Conservation (phyloP, 2,797 vertebrate genomes). For the Australoheros facetus region DNA sequence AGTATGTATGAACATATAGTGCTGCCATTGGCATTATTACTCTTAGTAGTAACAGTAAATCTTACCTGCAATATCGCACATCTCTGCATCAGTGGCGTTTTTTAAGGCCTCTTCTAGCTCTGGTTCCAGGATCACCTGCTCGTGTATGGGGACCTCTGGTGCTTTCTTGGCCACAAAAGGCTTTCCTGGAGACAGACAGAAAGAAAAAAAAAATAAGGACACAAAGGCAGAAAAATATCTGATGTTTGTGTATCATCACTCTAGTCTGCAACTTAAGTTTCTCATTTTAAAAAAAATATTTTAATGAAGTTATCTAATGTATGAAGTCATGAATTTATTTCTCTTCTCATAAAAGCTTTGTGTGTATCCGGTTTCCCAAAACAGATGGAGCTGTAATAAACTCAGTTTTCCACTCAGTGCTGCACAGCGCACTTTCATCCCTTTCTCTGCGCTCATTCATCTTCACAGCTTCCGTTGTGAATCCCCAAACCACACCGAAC, state of each 20-base stretch:
- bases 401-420: slow-evolving; percentile 11
- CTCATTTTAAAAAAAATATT: fast-evolving
- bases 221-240: background rate
- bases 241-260: background rate
- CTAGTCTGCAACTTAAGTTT: no score
- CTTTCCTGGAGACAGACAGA: slow-evolving; percentile 78
- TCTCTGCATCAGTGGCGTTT: slow-evolving; percentile 93
- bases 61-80: slow-evolving; percentile 95
- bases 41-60: background rate
- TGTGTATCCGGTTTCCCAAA: slow-evolving; percentile 39
- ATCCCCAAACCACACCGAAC: background rate
- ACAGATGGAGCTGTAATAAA: background rate
- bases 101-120: slow-evolving; percentile 95
- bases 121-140: slow-evolving; percentile 92
- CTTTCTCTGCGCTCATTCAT: background rate
- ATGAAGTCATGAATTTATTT: background rate
- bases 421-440: background rate
- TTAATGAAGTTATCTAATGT: background rate
- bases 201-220: background rate
- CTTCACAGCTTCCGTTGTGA: background rate
- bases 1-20: background rate
- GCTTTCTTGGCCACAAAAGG: slow-evolving; percentile 85
- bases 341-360: slow-evolving; percentile 25
- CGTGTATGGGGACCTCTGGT: slow-evolving; percentile 82
- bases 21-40: background rate